Evolutionary conservation across 2,113 vertebrate species (phyloP).

Genomic region (Odontophorus gujanensis): DNA sequence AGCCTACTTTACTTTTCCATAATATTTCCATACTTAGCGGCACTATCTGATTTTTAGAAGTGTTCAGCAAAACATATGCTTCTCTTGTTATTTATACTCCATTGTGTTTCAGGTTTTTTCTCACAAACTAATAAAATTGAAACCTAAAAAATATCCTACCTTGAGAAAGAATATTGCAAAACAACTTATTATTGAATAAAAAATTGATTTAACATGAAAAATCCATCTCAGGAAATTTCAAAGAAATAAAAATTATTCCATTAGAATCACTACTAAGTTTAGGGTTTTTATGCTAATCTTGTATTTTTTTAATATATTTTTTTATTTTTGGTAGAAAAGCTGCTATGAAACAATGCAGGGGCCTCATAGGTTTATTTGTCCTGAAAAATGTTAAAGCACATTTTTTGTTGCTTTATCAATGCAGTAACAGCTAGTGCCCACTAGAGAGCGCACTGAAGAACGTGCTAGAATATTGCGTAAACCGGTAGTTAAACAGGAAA

Average conservation of each 20-base stretch:
- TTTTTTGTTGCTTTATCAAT: background rate
- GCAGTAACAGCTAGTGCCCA: background rate
- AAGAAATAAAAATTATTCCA: background rate
- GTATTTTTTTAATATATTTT: background rate
- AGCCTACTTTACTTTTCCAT: background rate
- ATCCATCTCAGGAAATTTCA: background rate
- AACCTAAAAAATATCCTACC: rapidly evolving
- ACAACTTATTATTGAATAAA: background rate
- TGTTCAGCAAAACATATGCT: rapidly evolving
- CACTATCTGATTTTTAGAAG: background rate
- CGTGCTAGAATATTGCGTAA: rapidly evolving
- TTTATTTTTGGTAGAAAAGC: no score
- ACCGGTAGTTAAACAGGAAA: background rate
- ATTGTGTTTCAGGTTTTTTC: background rate
- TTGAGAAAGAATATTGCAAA: background rate
- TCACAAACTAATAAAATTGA: background rate
- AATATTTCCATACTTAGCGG: background rate
- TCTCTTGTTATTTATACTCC: background rate
- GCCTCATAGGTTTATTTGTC: background rate
- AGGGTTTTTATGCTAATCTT: background rate
- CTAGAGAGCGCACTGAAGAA: background rate
- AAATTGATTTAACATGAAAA: background rate
- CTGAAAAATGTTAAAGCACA: background rate
- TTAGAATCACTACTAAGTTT: background rate
- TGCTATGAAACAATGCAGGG: background rate